A percentile compares a stretch with the other conserved stretches of the same genome.
These are phyloP conservation scores for Dasypus novemcinctus DNA, from an alignment of 2,113 vertebrate species.

Conservation along the genomic window DNA sequence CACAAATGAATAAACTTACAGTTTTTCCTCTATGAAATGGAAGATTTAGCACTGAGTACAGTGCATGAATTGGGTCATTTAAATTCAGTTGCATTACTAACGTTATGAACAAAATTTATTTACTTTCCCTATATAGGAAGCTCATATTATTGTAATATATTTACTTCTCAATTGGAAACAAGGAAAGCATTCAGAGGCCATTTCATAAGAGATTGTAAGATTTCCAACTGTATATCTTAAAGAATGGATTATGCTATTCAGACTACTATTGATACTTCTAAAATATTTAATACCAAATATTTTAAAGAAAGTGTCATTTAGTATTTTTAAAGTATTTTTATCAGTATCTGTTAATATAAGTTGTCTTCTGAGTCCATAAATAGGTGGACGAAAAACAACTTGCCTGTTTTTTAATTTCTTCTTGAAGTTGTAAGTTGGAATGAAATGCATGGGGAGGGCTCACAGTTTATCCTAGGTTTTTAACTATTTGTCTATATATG, in stretches of 20 bases:
- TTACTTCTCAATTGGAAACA: background rate
- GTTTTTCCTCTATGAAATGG: background rate
- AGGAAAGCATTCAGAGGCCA: background rate
- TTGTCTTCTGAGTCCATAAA: background rate
- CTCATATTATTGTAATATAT: background rate
- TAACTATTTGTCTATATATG: background rate
- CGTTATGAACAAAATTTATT: background rate
- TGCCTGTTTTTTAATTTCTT: background rate
- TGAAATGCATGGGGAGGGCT: background rate
- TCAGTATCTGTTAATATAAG: background rate
- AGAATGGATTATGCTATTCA: background rate
- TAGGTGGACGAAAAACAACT: background rate
- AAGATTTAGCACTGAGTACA: background rate
- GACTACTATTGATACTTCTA: background rate
- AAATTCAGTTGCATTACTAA: constrained; percentile 27
- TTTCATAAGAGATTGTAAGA: background rate
- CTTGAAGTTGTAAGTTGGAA: background rate
- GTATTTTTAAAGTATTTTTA: background rate
- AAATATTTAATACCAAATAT: background rate
- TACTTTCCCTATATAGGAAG: background rate
- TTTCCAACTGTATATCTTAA: background rate
- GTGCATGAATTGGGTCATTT: background rate
- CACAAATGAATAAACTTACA: background rate
- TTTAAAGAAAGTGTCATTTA: constrained; percentile 19
- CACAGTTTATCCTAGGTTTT: background rate